These are phyloP conservation scores for Typhlichthys subterraneus DNA, from an alignment of 2,797 vertebrate genomes.

Conservation along the genomic window DNA sequence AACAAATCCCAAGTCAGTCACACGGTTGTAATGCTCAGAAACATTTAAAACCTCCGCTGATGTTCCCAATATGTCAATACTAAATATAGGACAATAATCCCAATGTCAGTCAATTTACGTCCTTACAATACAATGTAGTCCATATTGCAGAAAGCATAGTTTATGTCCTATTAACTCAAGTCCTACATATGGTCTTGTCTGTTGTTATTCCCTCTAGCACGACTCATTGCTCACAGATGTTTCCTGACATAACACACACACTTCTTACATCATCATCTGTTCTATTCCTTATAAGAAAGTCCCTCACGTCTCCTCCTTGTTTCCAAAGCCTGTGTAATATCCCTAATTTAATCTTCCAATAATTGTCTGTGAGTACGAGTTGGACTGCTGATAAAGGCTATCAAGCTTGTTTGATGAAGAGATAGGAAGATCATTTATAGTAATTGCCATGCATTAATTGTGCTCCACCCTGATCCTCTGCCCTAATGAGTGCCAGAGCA, in stretches of 20 bases:
- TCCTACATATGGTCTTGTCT: conserved; percentile 5
- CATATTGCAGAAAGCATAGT: not conserved
- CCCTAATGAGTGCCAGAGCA: conserved; percentile 14
- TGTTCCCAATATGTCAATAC: too few relatives aligned
- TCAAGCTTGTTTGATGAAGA: conserved; percentile 46
- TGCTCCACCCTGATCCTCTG: conserved; percentile 17
- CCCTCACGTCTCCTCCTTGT: conserved; percentile 39
- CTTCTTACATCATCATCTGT: conserved; percentile 33
- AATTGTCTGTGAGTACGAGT: conserved; percentile 48
- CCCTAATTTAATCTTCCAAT: conserved; percentile 65
- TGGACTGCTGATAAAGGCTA: conserved; percentile 49
- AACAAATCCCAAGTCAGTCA: not conserved
- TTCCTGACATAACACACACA: not conserved
- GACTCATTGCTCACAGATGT: not conserved
- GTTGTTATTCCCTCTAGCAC: conserved; percentile 4
- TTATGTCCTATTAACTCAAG: conserved; percentile 16
- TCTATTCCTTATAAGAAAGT: conserved; percentile 30
- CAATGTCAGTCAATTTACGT: too few relatives aligned
- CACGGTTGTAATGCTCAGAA: too few relatives aligned
- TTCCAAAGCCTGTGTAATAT: conserved; percentile 59
- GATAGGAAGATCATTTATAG: conserved; percentile 41
- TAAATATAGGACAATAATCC: too few relatives aligned
- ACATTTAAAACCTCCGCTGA: too few relatives aligned
- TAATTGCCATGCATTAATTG: conserved; percentile 49
- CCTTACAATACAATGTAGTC: too few relatives aligned